Conservation (phyloP, 2,797 vertebrate species). For the Takifugu rubripes region DNA sequence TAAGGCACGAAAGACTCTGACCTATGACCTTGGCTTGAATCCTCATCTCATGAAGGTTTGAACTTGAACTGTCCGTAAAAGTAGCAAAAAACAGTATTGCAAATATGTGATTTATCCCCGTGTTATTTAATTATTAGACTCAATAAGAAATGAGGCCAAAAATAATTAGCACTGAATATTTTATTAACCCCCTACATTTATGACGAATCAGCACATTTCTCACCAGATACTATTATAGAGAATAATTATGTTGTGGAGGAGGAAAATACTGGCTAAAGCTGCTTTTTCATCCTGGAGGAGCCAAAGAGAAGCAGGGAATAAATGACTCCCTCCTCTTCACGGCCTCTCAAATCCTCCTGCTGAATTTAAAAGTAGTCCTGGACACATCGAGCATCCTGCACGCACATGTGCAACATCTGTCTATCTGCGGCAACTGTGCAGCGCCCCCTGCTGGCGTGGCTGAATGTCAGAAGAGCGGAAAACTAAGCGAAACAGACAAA, state of each 20-base stretch:
- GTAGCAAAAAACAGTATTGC: not conserved
- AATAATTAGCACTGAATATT: not conserved
- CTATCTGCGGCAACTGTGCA: slow-evolving; percentile 24
- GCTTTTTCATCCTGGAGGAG: too few relatives aligned
- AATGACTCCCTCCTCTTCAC: too few relatives aligned
- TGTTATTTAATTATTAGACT: not conserved
- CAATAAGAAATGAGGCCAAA: not conserved
- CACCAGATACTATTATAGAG: not conserved
- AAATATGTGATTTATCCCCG: not conserved
- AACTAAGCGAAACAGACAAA: too few relatives aligned
- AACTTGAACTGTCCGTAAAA: not conserved
- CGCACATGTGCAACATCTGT: too few relatives aligned
- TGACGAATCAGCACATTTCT: slow-evolving; percentile 2
- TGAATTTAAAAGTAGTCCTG: too few relatives aligned
- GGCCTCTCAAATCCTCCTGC: too few relatives aligned
- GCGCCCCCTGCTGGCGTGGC: slow-evolving; percentile 3
- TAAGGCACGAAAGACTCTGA: too few relatives aligned
- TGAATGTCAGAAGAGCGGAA: too few relatives aligned
- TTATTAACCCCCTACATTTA: not conserved
- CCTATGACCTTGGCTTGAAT: not conserved
- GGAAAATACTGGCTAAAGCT: too few relatives aligned
- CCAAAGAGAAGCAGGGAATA: too few relatives aligned
- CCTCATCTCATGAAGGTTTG: not conserved
- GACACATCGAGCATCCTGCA: too few relatives aligned
- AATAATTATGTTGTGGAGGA: not conserved